A percentile compares a stretch with the other conserved stretches of the same genome.
These are phyloP conservation scores for Rhegmatorhina hoffmannsi DNA, from an alignment of 2,113 vertebrate species.

Conservation along the genomic window DNA sequence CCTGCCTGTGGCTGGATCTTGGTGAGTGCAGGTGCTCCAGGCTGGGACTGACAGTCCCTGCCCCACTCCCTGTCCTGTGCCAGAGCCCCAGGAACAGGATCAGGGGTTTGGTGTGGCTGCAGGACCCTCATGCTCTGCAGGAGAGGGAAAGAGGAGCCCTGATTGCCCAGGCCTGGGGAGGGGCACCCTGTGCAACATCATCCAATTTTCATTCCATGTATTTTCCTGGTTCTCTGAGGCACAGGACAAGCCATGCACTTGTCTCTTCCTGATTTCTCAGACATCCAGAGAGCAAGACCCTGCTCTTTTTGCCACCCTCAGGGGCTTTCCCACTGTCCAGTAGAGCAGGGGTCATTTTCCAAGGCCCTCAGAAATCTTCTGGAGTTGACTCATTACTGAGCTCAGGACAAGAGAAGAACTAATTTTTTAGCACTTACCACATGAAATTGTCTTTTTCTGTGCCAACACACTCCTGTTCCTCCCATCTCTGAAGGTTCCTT, in stretches of 20 bases:
- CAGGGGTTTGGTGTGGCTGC: background rate
- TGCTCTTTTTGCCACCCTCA: background rate
- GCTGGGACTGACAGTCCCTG: background rate
- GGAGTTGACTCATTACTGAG: background rate
- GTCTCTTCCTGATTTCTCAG: background rate
- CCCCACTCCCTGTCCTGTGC: fast-evolving
- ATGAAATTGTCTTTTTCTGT: background rate
- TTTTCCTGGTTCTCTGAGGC: background rate
- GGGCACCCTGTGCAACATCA: background rate
- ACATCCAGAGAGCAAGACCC: background rate
- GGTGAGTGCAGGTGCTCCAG: fast-evolving
- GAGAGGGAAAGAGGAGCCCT: background rate
- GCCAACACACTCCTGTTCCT: background rate
- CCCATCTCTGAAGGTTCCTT: background rate
- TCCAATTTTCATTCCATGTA: background rate
- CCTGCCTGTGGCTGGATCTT: no score
- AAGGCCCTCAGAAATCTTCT: background rate
- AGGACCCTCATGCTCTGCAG: background rate
- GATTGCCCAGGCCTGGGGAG: background rate
- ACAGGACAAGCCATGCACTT: background rate
- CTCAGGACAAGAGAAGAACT: background rate
- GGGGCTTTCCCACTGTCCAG: background rate
- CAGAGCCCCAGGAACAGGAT: background rate
- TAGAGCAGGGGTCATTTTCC: background rate
- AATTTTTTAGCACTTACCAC: background rate